Evolutionary conservation across 2,113 vertebrate species (phyloP).

Genomic region (Phylloscopus trochilus): DNA sequence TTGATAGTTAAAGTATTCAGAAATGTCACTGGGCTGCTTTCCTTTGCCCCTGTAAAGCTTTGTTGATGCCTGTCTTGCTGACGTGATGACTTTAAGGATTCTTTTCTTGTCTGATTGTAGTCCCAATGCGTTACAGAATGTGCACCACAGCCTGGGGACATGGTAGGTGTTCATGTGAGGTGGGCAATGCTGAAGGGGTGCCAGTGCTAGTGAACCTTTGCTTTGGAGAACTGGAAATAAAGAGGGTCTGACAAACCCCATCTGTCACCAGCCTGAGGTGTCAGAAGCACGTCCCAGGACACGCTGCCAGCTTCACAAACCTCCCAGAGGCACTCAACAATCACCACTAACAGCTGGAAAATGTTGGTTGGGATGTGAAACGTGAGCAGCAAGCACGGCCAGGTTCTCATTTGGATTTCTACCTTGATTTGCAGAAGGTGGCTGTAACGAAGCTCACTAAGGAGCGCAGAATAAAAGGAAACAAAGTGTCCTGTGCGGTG

Average conservation of each 20-base stretch:
- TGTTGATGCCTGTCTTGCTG: conserved; percentile 26
- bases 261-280: conserved; percentile 28
- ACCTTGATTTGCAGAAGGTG: conserved; percentile 71
- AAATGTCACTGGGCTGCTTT: neutral
- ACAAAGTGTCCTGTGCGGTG: conserved; percentile 60
- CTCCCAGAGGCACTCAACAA: neutral
- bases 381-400: neutral
- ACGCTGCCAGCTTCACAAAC: neutral
- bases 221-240: conserved; percentile 49
- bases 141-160: conserved; percentile 35
- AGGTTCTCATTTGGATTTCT: conserved; percentile 48
- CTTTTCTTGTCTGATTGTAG: conserved; percentile 46
- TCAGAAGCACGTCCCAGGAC: conserved; percentile 50
- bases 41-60: neutral
- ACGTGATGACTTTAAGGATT: conserved; percentile 43
- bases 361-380: neutral
- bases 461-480: conserved; percentile 70
- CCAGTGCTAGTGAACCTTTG: conserved; percentile 35
- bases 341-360: neutral
- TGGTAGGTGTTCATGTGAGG: neutral
- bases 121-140: conserved; percentile 21
- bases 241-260: neutral
- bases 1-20: neutral
- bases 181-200: neutral
- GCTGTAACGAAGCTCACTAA: conserved; percentile 62